Percentiles rank a stretch among this genome's conserved stretches.
These are phyloP conservation scores for Arrhopalites spinosus DNA, from an alignment of 2,888 invertebrate genomes.

Conservation along the genomic window DNA sequence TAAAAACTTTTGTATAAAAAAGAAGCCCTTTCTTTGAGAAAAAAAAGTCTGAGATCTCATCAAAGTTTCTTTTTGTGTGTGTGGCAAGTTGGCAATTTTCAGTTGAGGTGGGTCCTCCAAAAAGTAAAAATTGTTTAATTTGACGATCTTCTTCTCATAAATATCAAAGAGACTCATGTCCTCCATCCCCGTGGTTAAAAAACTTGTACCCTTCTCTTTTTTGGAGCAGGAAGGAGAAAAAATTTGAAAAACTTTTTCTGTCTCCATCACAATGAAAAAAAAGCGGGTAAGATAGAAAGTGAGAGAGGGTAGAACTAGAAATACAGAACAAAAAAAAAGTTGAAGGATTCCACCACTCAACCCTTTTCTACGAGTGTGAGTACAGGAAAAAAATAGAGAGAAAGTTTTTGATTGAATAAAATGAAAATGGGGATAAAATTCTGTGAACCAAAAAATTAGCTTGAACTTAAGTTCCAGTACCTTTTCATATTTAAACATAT, in stretches of 20 bases:
- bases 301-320: background rate
- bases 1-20: too few species aligned
- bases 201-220: background rate
- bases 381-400: background rate
- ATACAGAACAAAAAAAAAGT: slow-evolving; percentile 3
- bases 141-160: slow-evolving; percentile 29
- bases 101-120: slow-evolving; percentile 3
- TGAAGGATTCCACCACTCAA: background rate
- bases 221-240: background rate
- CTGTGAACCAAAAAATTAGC: slow-evolving; percentile 13
- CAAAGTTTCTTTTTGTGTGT: slow-evolving; percentile 5
- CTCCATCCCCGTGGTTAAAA: too few species aligned
- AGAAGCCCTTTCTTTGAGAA: too few species aligned
- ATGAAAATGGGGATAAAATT: slow-evolving; percentile 14
- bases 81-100: slow-evolving; percentile 15
- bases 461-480: too few species aligned
- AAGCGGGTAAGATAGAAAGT: background rate
- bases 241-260: background rate
- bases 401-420: slow-evolving; percentile 32
- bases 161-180: slow-evolving; percentile 22
- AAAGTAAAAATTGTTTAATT: slow-evolving; percentile 34
- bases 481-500: too few species aligned
- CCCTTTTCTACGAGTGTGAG: too few species aligned
- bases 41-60: too few species aligned
- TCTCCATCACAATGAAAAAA: background rate